Conservation (phyloP, 1,140 invertebrate species). For the Pseudomyrmex flavicornis region DNA sequence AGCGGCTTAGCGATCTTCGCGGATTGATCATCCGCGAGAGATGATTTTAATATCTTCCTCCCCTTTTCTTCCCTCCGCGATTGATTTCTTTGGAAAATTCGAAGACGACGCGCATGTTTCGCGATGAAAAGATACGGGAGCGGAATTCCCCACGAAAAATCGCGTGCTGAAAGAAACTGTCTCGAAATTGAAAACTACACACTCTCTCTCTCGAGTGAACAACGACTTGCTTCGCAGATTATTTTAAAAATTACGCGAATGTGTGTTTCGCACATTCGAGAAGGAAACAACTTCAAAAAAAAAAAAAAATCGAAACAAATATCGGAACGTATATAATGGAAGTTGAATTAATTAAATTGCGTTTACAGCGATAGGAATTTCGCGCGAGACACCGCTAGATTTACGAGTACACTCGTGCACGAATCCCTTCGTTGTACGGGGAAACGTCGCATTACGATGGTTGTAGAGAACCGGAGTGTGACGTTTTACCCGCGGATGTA, state of each 20-base stretch:
- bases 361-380: background rate
- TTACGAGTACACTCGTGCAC: constrained; percentile 16
- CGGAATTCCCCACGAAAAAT: no score
- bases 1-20: constrained; percentile 70
- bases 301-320: background rate
- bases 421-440: background rate
- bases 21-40: constrained; percentile 44
- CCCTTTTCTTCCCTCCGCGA: no score
- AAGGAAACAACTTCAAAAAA: no score
- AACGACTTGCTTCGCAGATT: no score
- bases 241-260: background rate
- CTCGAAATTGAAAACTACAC: no score
- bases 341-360: no score
- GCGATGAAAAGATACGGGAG: background rate
- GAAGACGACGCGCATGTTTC: background rate
- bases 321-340: background rate
- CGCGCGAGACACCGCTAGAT: background rate
- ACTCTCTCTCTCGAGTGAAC: no score
- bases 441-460: background rate
- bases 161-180: no score
- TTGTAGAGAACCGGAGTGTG: constrained; percentile 6
- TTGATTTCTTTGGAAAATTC: background rate
- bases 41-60: constrained; percentile 41
- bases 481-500: constrained; percentile 49
- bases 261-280: no score